phyloP scores from a whole-genome alignment of 2,797 vertebrate genomes.

The Trichosurus vulpecula region DNA sequence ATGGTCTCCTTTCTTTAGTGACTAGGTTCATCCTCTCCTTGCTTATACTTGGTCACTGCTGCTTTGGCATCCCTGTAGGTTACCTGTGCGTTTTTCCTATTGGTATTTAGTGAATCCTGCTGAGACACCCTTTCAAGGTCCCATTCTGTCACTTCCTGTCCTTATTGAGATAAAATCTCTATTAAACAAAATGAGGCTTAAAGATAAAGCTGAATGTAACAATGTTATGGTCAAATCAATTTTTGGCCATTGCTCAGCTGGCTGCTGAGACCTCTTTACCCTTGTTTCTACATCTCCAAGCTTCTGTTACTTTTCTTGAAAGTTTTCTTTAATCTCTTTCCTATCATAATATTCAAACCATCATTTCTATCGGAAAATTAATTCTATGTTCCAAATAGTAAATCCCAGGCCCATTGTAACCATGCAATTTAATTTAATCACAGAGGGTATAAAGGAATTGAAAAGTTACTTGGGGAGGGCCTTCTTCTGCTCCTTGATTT shows the following conservation, averaged over 20 bases:
- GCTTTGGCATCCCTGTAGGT: neutral
- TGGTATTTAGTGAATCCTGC: neutral
- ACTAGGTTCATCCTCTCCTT: neutral
- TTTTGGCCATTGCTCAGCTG: neutral
- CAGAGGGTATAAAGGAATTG: neutral
- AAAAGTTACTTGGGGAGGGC: neutral
- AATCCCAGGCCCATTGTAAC: neutral
- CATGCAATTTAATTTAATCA: neutral
- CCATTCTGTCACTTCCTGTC: neutral
- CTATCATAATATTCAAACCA: neutral
- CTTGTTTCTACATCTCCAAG: neutral
- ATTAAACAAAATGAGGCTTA: neutral
- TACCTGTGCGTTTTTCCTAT: neutral
- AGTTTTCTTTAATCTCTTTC: neutral
- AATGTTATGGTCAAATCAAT: neutral
- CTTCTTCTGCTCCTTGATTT: neutral
- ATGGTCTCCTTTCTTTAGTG: neutral
- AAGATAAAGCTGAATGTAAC: neutral
- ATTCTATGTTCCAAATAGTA: neutral
- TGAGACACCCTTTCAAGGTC: neutral
- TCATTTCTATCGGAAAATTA: neutral
- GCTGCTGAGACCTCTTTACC: neutral
- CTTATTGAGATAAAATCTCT: neutral
- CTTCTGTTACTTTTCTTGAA: neutral
- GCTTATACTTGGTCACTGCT: neutral